Evolutionary conservation across 1,140 invertebrate species (phyloP), one percentile per base, ranked within the genome.

Genomic region (Drosophila bifasciata): DNA sequence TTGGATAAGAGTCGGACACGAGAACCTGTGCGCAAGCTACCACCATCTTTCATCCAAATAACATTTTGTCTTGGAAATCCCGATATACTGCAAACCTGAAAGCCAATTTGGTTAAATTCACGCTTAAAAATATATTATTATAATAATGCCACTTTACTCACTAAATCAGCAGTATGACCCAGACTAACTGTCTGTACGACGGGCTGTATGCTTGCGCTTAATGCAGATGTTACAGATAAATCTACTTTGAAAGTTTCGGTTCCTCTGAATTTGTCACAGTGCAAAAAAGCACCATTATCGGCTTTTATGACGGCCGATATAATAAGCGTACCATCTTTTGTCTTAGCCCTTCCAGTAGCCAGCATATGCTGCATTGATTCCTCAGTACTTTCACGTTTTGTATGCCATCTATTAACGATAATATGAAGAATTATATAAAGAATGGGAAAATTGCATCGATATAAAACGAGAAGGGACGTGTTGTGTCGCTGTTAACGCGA

Each of bases 31-130:
- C 92, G 89, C 48, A 96, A 91, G 2, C 94, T 93, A 60, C 94
- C 93, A 0, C 95, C 95, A 84, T 96, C 94, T 76, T 95, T 95
- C 17, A 95, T 92, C 96, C 96, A 97, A 1, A 94, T 93, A 49
- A 96, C 93, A 61, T 93, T 93, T 15, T 95, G 95, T 11, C 93
- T 93, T 5, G 96, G 96, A 68, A 95, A 95, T 0, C 96, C 96
- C 59, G 95, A 94, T 15, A 95, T 95, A 49, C 94, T 94, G 91
- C 96, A 97, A 93, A 90, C 94, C 90, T 91, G 21, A 50, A 50
- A 50, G 5, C 15, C 43, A 64, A 44, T 8, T 9, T 17, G 19
- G 40, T 21, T n/a, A 71, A 48, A 86, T 46, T 70, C 43, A 39
- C 43, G 19, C 36, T n/a, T 32, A 43, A 15, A 3, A 52, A 21